phyloP scores from a whole-genome alignment of 2,888 invertebrate genomes.

The Drosophila prostipennis region DNA sequence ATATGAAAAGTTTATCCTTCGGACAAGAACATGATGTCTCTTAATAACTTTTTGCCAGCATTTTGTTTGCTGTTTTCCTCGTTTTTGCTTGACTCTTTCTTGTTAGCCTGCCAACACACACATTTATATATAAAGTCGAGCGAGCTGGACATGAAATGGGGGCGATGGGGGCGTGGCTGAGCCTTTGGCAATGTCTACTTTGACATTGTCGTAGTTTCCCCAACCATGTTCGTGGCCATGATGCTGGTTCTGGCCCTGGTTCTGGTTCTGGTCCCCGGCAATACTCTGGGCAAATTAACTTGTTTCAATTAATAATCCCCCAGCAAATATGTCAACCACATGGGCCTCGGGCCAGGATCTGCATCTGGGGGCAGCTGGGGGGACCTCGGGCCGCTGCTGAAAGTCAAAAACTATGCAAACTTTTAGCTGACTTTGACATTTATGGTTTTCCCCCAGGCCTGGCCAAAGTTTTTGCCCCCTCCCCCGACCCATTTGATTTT shows the following conservation, averaged over 20 bases:
- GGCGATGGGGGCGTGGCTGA: constrained; percentile 48
- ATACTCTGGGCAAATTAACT: constrained; percentile 82
- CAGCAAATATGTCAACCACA: constrained; percentile 82
- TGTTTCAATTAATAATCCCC: constrained; percentile 84
- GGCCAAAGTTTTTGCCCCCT: constrained; percentile 61
- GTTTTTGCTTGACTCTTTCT: constrained; percentile 50
- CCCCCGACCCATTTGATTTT: constrained; percentile 52
- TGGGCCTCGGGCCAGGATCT: constrained; percentile 41
- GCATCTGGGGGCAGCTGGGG: constrained; percentile 1
- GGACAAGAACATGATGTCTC: constrained; percentile 64
- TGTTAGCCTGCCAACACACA: constrained; percentile 41
- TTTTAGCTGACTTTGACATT: constrained; percentile 81
- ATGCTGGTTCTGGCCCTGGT: constrained; percentile 21
- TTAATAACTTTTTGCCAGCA: constrained; percentile 74
- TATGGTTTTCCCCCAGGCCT: constrained; percentile 71
- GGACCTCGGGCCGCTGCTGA: constrained; percentile 48
- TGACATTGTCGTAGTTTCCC: constrained; percentile 53
- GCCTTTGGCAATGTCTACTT: constrained; percentile 66
- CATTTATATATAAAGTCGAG: constrained; percentile 1
- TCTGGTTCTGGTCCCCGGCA: constrained; percentile 36
- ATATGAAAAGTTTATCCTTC: constrained; percentile 75
- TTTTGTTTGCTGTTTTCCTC: constrained; percentile 71
- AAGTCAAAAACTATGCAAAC: constrained; percentile 80
- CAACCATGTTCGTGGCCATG: constrained; percentile 23
- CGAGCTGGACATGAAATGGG: constrained; percentile 4